Evolutionary conservation across 92 coral and sea anemone species (phyloP).

Genomic region (Palythoa grandis): DNA sequence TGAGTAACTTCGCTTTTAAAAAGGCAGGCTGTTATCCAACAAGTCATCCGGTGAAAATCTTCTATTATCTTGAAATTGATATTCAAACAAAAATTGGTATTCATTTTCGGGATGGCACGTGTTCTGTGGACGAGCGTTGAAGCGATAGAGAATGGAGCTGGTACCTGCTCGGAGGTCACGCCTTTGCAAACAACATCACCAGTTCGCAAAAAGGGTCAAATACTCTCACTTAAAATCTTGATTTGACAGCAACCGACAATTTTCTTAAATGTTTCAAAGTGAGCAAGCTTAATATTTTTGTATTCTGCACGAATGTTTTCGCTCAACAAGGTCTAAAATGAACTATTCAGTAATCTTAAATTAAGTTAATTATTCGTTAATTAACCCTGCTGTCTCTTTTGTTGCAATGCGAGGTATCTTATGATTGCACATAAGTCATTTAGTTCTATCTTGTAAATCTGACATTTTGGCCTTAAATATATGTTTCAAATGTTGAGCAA

Average conservation of each 20-base stretch:
- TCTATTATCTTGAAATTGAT: slow-evolving; percentile 17
- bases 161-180: slow-evolving; percentile 31
- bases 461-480: too few species aligned
- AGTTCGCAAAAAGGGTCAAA: neutral
- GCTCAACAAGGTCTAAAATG: neutral
- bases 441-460: too few species aligned
- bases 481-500: too few species aligned
- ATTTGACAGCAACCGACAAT: neutral
- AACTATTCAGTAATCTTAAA: neutral
- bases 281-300: neutral
- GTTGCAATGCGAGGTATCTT: neutral
- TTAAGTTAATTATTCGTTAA: neutral
- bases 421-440: too few species aligned
- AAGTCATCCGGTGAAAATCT: neutral
- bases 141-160: slow-evolving; percentile 7
- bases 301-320: neutral
- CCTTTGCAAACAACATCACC: slow-evolving; percentile 11
- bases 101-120: neutral
- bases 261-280: neutral
- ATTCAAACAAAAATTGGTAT: slow-evolving; percentile 2
- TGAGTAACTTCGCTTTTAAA: slow-evolving; percentile 28
- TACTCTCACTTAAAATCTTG: neutral
- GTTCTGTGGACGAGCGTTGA: slow-evolving; percentile 13
- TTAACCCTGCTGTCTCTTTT: neutral
- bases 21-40: neutral